phyloP scores from a whole-genome alignment of 2,888 invertebrate genomes.

The Scrobipalpa costella region DNA sequence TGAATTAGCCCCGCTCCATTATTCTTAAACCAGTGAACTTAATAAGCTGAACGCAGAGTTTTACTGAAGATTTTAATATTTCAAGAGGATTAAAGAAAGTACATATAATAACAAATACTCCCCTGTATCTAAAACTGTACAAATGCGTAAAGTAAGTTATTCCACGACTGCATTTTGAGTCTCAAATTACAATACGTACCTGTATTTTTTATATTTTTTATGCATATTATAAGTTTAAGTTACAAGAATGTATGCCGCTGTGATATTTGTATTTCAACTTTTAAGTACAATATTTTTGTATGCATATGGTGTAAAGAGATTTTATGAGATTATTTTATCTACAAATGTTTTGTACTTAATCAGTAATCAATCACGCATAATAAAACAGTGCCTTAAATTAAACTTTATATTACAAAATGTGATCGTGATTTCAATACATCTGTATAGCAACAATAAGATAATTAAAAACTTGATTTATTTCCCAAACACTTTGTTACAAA shows the following conservation, averaged over 20 bases:
- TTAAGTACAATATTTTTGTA: conserved; percentile 31
- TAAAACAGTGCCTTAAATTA: conserved; percentile 20
- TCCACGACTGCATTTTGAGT: conserved; percentile 35
- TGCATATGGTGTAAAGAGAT: conserved; percentile 30
- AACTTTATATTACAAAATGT: conserved; percentile 7
- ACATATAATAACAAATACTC: too few relatives aligned
- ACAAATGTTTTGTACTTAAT: conserved; percentile 27
- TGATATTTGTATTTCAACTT: background rate
- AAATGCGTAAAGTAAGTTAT: background rate
- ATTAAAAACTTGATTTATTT: conserved; percentile 32
- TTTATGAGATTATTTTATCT: conserved; percentile 16
- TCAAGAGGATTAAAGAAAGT: too few relatives aligned
- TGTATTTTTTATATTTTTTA: conserved; percentile 10
- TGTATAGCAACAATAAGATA: too few relatives aligned
- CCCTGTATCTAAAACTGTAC: background rate
- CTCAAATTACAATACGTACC: conserved; percentile 27
- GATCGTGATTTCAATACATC: conserved; percentile 4
- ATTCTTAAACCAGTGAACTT: too few relatives aligned
- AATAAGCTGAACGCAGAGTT: too few relatives aligned
- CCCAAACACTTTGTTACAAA: conserved; percentile 66
- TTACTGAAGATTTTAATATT: too few relatives aligned
- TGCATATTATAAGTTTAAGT: background rate
- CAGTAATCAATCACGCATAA: conserved; percentile 11
- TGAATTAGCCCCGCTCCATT: too few relatives aligned
- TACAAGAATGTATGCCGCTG: background rate